phyloP scores from a whole-genome alignment of 2,797 vertebrate genomes.

The Brachymystax lenok region DNA sequence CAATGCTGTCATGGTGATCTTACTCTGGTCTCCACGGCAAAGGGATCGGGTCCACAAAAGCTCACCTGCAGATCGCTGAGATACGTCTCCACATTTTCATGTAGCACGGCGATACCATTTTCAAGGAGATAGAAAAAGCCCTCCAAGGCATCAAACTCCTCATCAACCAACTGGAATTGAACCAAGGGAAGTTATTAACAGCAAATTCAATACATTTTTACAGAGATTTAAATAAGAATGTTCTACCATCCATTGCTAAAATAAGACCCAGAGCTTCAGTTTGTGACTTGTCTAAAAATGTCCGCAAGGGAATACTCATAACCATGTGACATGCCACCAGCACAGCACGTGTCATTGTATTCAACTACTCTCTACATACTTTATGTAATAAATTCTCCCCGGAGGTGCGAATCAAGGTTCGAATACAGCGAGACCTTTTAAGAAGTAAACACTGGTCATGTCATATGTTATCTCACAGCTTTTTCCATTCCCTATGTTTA shows the following conservation, averaged over 20 bases:
- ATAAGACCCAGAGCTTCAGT: too few relatives aligned
- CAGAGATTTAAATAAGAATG: neutral
- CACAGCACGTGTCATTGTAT: too few relatives aligned
- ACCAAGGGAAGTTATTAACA: neutral
- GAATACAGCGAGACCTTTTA: neutral
- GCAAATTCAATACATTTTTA: neutral
- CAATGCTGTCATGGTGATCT: neutral
- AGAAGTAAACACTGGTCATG: slow-evolving; percentile 4
- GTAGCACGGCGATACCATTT: slow-evolving; percentile 78
- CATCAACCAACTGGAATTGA: slow-evolving; percentile 80
- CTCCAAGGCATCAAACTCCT: slow-evolving; percentile 85
- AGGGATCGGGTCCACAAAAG: neutral
- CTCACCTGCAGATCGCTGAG: slow-evolving; percentile 84
- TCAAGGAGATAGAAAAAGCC: slow-evolving; percentile 85
- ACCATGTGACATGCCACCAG: too few relatives aligned
- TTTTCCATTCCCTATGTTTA: slow-evolving; percentile 6
- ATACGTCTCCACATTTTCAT: slow-evolving; percentile 82
- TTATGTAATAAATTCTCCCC: neutral
- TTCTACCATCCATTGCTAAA: neutral
- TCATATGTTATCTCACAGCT: neutral
- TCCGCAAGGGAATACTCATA: too few relatives aligned
- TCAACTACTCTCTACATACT: neutral
- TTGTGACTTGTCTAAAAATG: too few relatives aligned
- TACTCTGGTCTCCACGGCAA: slow-evolving; percentile 7
- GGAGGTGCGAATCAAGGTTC: neutral